phyloP scores from a whole-genome alignment of 2,113 vertebrate species.

The Saguinus imperator region DNA sequence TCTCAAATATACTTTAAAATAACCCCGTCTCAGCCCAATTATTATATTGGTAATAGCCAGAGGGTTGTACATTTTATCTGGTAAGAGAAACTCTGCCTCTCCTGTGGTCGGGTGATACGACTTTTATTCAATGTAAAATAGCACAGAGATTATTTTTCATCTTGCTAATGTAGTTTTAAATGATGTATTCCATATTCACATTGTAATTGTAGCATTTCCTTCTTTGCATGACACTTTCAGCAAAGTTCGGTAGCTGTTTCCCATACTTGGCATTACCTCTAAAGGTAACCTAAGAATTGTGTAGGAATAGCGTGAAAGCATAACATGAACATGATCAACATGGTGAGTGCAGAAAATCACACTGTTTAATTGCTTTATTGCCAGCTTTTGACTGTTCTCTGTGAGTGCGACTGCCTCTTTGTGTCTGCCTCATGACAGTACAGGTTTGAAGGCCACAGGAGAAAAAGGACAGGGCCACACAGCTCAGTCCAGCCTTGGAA shows the following conservation, averaged over 20 bases:
- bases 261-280: constrained; percentile 18
- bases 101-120: not conserved
- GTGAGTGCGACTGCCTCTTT: fast-evolving
- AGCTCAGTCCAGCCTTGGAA: too few species aligned
- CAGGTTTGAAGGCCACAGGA: not conserved
- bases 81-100: not conserved
- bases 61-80: not conserved
- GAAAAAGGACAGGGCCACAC: not conserved
- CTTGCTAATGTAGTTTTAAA: not conserved
- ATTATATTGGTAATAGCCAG: not conserved
- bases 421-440: not conserved
- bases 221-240: not conserved
- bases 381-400: not conserved
- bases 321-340: not conserved
- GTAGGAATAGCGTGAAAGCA: constrained; percentile 16
- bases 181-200: not conserved
- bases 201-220: not conserved
- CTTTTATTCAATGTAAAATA: not conserved
- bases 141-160: not conserved
- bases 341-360: not conserved
- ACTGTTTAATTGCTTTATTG: not conserved
- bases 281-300: constrained; percentile 12
- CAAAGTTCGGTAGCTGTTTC: constrained; percentile 10
- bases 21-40: not conserved
- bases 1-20: not conserved